Evolutionary conservation across 2,797 vertebrate species (phyloP).

Genomic region (Eospalax fontanierii): DNA sequence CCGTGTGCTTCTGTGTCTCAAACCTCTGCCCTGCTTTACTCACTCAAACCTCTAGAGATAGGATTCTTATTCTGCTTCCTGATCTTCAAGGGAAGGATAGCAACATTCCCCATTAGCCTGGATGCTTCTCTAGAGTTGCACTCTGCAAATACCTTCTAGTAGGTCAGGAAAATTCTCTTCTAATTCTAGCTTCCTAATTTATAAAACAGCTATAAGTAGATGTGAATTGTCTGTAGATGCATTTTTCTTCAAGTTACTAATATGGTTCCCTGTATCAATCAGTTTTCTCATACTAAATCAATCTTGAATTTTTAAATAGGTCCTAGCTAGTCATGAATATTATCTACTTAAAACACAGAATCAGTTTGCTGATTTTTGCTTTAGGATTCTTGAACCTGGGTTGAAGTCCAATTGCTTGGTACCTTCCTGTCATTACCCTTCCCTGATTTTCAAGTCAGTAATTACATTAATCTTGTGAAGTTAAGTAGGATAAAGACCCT

Average conservation of each 20-base stretch:
- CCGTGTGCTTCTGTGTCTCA: background rate
- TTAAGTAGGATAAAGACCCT: background rate
- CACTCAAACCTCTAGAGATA: background rate
- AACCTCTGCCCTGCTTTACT: constrained; percentile 1
- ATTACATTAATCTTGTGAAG: background rate
- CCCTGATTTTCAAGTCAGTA: background rate
- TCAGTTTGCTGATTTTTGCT: background rate
- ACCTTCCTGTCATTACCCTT: too few relatives aligned
- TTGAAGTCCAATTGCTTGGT: background rate
- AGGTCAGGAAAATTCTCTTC: background rate
- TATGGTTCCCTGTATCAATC: background rate
- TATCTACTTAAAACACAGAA: background rate
- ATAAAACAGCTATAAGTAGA: background rate
- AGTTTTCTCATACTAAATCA: constrained; percentile 30
- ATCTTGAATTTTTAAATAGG: constrained; percentile 1
- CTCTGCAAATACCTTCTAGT: constrained; percentile 12
- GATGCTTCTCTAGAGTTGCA: background rate
- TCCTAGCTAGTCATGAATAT: background rate
- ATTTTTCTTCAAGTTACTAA: background rate
- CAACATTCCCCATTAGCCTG: constrained; percentile 13
- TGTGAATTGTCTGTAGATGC: background rate
- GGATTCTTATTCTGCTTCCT: constrained; percentile 18
- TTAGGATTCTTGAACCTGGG: background rate
- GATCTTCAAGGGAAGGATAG: constrained; percentile 16
- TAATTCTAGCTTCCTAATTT: constrained; percentile 42